Base-by-base conservation (phyloP, 2,888 invertebrate genomes). In the Heterodera filipjevi region DNA sequence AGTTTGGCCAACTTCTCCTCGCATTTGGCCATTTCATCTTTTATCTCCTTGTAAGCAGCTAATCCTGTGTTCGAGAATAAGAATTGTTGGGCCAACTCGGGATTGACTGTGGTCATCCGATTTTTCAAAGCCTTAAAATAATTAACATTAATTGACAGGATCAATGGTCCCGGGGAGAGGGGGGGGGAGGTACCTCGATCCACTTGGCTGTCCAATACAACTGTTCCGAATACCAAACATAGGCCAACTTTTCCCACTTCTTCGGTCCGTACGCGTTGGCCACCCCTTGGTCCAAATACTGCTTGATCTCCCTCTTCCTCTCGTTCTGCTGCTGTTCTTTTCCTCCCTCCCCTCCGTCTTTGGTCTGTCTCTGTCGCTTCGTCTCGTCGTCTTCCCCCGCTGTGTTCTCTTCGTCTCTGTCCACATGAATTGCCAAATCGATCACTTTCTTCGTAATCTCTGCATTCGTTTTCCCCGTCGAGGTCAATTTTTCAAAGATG, bases 151-250 rank as follows among this genome's bases (percentile, higher is more conserved):
- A 39, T 6, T 39, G 2, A 39, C 39, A 12, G 39, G 39, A 39
- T 39, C 39, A n/a, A n/a, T n/a, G n/a, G n/a, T n/a, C n/a, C n/a
- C n/a, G n/a, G 39, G 39, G 39, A 39, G 39, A 12, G 39, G 0
- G 39, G 10, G 35, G 10, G 68, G 16, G 1, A 0, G 12, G 16
- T 6, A 66, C 68, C 68, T 75, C 75, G 22, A 75, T 32, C 44
- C 64, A 46, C 32, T 75, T 75, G 8, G 75, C 66, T 22, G 46
- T 22, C 75, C 75, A 75, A 64, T 75, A 75, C 46, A 66, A 66
- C 22, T 32, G 44, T 32, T 75, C 64, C 39, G 66, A 53, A 46
- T 75, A 75, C 75, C 75, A 75, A 30, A 33, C 66, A 64, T 66
- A 75, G 19, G 75, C 66, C 30, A 75, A 44, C 30, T 75, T 75